Conservation (phyloP, 1,140 invertebrate species). For the Himalopsyche phryganea region DNA sequence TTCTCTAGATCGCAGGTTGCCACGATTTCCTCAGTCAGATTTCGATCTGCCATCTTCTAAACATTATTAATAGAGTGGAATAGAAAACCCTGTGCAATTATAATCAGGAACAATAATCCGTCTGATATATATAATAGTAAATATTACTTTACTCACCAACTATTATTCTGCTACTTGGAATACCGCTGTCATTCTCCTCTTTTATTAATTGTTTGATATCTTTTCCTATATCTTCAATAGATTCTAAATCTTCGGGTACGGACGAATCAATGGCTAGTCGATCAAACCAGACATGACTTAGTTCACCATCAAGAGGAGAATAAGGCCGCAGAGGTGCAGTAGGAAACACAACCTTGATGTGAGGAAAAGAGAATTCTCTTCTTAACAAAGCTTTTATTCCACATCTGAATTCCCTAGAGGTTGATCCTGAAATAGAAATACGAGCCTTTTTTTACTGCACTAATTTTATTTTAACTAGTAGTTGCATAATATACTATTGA, state of each 20-base stretch:
- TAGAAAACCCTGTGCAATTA: too few relatives aligned
- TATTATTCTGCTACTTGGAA: conserved; percentile 62
- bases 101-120: too few relatives aligned
- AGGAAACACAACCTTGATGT: conserved; percentile 68
- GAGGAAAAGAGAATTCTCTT: conserved; percentile 59
- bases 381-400: conserved; percentile 62
- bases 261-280: conserved; percentile 55
- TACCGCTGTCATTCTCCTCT: conserved; percentile 59
- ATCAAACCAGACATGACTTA: conserved; percentile 72
- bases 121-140: too few relatives aligned
- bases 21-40: too few relatives aligned
- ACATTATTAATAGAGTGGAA: too few relatives aligned
- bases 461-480: too few relatives aligned
- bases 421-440: conserved; percentile 53
- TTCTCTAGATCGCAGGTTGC: too few relatives aligned
- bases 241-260: conserved; percentile 58
- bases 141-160: conserved; percentile 56
- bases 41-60: too few relatives aligned
- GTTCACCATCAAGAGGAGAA: conserved; percentile 58
- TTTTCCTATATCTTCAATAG: conserved; percentile 56
- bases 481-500: too few relatives aligned
- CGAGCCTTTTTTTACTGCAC: too few relatives aligned
- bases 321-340: conserved; percentile 67
- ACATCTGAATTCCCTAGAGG: conserved; percentile 58
- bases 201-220: conserved; percentile 59